Percentiles rank a stretch among this genome's conserved stretches.
Evolutionary conservation across 64 coral and sea anemone genomes (phyloP).

Genomic region (Porites lutea): DNA sequence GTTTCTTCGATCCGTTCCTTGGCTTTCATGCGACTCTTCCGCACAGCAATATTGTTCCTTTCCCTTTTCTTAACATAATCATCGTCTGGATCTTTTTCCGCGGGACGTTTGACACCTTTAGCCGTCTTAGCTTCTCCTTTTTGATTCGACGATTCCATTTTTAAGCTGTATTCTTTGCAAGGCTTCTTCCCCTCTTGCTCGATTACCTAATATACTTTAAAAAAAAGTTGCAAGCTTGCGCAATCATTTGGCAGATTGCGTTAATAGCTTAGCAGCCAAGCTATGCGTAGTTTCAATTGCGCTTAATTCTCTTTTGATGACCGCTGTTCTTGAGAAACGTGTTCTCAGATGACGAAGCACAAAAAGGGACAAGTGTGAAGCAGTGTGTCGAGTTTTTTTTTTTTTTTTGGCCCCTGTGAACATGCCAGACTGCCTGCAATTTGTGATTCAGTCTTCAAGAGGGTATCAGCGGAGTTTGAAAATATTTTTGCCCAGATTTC

Average conservation of each 20-base stretch:
- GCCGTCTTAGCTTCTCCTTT: constrained; percentile 10
- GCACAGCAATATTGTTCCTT: constrained; percentile 95
- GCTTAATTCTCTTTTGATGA: neutral
- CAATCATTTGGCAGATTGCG: constrained; percentile 33
- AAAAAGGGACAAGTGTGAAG: no score
- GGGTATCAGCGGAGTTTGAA: no score
- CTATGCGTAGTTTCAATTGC: neutral
- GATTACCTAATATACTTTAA: constrained; percentile 27
- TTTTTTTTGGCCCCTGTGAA: no score
- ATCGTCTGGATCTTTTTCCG: constrained; percentile 8
- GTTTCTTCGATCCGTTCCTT: constrained; percentile 98
- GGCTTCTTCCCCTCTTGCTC: neutral
- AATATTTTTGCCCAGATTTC: no score
- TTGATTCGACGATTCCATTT: constrained; percentile 26
- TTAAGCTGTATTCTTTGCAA: neutral
- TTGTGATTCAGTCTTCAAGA: no score
- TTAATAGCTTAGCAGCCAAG: constrained; percentile 11
- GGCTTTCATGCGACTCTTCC: constrained; percentile 96
- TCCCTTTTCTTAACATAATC: constrained; percentile 92
- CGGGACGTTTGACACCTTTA: constrained; percentile 2
- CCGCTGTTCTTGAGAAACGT: neutral
- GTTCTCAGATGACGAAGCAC: no score
- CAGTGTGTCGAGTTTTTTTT: no score
- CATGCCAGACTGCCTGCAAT: no score
- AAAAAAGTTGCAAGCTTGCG: constrained; percentile 46